Conservation (phyloP, 2,113 vertebrate species). For the Ophthalmotilapia sp. region DNA sequence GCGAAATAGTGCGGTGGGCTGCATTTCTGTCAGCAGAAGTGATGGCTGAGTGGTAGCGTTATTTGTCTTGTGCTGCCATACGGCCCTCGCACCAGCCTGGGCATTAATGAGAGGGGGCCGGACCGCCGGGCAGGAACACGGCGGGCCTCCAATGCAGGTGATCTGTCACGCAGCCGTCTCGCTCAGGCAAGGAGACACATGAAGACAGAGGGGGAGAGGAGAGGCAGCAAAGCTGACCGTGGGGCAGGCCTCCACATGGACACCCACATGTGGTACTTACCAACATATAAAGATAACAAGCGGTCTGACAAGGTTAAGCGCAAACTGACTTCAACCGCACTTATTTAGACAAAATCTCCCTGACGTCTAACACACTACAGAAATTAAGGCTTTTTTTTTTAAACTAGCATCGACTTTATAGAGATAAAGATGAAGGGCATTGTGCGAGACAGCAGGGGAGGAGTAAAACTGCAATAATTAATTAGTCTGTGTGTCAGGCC, state of each 20-base stretch:
- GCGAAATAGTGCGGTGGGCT: slow-evolving; percentile 76
- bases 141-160: slow-evolving; percentile 62
- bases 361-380: background rate
- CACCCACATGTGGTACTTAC: background rate
- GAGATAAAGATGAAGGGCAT: slow-evolving; percentile 23
- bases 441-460: background rate
- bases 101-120: slow-evolving; percentile 78
- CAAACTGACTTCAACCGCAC: background rate
- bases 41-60: slow-evolving; percentile 75
- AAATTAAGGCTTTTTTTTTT: background rate
- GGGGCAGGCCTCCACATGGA: slow-evolving; percentile 7
- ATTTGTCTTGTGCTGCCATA: slow-evolving; percentile 80
- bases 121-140: slow-evolving; percentile 73
- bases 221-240: slow-evolving; percentile 14
- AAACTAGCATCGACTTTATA: background rate
- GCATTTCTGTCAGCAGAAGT: slow-evolving; percentile 82
- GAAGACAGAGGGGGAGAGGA: slow-evolving; percentile 42
- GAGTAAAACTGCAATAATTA: background rate
- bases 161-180: slow-evolving; percentile 71
- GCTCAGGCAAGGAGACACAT: slow-evolving; percentile 49
- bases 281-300: background rate
- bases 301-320: background rate
- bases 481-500: background rate
- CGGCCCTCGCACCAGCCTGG: slow-evolving; percentile 67
- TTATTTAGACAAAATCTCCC: background rate